These are phyloP conservation scores for Ceyx melanurus DNA, from an alignment of 2,113 vertebrate genomes.

Conservation along the genomic window DNA sequence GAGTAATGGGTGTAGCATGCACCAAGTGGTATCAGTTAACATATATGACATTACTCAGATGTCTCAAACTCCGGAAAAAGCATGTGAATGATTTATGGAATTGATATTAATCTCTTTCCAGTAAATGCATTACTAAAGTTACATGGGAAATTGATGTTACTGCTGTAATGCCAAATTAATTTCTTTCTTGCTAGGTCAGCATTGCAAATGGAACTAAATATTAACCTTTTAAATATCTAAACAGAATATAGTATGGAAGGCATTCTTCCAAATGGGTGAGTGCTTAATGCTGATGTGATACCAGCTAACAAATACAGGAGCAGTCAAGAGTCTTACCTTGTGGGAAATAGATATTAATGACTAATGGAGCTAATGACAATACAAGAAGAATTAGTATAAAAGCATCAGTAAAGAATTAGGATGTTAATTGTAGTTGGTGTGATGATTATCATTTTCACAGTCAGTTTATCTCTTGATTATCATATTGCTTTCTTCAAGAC, in stretches of 20 bases:
- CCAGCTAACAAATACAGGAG: not conserved
- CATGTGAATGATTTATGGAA: slow-evolving; percentile 96
- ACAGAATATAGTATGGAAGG: slow-evolving; percentile 47
- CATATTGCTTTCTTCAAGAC: not conserved
- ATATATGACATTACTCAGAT: slow-evolving; percentile 85
- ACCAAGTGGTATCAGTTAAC: slow-evolving; percentile 86
- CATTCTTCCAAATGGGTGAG: slow-evolving; percentile 38
- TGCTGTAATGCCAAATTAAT: slow-evolving; percentile 87
- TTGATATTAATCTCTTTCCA: slow-evolving; percentile 97
- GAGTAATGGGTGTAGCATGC: slow-evolving; percentile 85
- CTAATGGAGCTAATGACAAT: not conserved
- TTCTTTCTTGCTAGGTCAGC: slow-evolving; percentile 85
- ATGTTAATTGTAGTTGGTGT: not conserved
- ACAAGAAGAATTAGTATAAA: not conserved
- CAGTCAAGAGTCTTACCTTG: not conserved
- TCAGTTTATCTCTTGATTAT: not conserved
- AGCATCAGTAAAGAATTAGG: not conserved
- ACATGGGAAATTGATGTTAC: slow-evolving; percentile 88
- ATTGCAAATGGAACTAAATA: slow-evolving; percentile 80
- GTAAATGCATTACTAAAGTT: slow-evolving; percentile 93
- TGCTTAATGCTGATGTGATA: not conserved
- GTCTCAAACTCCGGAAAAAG: slow-evolving; percentile 85
- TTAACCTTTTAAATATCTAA: slow-evolving; percentile 78
- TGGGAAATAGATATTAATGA: not conserved
- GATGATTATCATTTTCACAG: not conserved